Evolutionary conservation across 2,888 invertebrate species (phyloP), one percentile per base, ranked within the genome.

Genomic region (Sesia apiformis): DNA sequence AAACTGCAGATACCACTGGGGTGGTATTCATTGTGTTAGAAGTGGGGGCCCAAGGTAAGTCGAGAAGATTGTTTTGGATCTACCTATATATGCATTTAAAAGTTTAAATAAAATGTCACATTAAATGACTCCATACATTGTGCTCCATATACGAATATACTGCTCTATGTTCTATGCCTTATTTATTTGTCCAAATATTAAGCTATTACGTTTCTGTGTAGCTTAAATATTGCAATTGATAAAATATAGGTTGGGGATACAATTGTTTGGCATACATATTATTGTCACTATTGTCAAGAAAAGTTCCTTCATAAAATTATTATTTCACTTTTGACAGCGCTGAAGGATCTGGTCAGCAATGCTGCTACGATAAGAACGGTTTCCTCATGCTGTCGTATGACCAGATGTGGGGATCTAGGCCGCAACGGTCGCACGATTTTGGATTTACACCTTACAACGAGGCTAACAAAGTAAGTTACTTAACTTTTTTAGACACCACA

Each of bases 311-410:
- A 7, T 42, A 2, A 42, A 6, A 42, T 5, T 42, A 6, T 42
- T 6, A 2, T 23, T 23, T 23, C 23, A 23, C 23, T 23, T 23
- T 57, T 72, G 76, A 52, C 67, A 97, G 97, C 58, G 79, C 94
- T 56, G 96, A 97, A 80, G 97, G 97, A 40, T 94, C 96, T 1
- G 98, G 98, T 54, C 98, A 98, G 74, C 98, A 98, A 74, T 99
- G 99, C 70, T 99, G 99, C 76, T 99, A 99, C 76, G 98, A 98
- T 78, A 95, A 95, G 72, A 95, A 96, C 65, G 94, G 95, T 3
- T 96, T 93, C 81, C 91, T 99, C 38, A 96, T 98, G 95, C 90
- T 98, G 80, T 96, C 98, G 0, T 97, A 97, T 64, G 99, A 99
- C 81, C 97, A 98, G 70, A 96, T 96, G 90, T 97, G 97, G 94